These are phyloP conservation scores for Lordiphosa collinella DNA, from an alignment of 1,140 invertebrate species.

Conservation along the genomic window DNA sequence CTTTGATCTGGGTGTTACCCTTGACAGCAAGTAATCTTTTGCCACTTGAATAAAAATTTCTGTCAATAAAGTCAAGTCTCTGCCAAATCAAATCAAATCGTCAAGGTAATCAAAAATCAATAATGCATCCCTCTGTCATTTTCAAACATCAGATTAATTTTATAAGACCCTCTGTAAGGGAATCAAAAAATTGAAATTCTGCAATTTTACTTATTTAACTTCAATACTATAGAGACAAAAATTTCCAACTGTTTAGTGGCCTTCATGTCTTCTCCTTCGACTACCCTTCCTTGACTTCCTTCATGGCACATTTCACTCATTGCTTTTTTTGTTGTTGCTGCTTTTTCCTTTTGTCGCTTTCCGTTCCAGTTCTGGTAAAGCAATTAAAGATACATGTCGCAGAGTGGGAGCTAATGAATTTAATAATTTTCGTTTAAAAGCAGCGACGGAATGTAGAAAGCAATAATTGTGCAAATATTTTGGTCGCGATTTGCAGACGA, in stretches of 20 bases:
- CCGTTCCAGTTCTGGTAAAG: constrained; percentile 38
- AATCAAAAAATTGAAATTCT: background rate
- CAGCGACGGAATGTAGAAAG: background rate
- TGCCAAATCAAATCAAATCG: no score
- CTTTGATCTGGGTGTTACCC: no score
- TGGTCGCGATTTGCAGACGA: no score
- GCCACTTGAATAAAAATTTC: no score
- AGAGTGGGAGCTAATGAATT: constrained; percentile 39
- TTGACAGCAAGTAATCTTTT: no score
- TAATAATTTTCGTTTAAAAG: constrained; percentile 39
- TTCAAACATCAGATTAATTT: no score
- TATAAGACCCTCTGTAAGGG: no score
- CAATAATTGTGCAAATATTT: no score
- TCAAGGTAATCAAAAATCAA: no score
- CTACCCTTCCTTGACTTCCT: constrained; percentile 8
- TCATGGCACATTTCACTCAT: constrained; percentile 7
- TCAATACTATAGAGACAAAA: constrained; percentile 10
- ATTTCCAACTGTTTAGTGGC: constrained; percentile 40
- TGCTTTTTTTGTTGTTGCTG: constrained; percentile 1
- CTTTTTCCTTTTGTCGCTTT: background rate
- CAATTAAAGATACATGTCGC: constrained; percentile 56
- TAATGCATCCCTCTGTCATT: no score
- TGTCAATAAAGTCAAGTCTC: no score
- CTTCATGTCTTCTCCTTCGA: constrained; percentile 17
- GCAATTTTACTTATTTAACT: constrained; percentile 47